Conservation (phyloP, 1,140 invertebrate genomes). For the Panulirus ornatus region DNA sequence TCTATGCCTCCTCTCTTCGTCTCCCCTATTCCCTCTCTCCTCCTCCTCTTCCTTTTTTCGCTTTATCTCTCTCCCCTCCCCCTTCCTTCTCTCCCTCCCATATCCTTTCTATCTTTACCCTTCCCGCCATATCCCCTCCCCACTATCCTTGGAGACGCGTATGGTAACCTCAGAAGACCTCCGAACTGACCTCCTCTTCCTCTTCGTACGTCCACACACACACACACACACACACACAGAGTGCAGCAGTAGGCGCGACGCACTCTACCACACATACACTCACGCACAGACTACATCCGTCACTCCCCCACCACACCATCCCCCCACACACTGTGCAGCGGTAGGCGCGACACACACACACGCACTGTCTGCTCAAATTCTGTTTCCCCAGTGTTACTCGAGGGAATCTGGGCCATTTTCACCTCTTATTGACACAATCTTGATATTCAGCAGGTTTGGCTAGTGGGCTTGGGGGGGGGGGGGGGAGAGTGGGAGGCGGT, state of each 20-base stretch:
- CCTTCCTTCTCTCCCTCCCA: no score
- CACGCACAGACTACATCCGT: background rate
- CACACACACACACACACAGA: background rate
- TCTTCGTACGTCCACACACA: background rate
- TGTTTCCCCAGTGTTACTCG: background rate
- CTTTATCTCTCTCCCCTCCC: background rate
- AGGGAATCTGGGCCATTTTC: background rate
- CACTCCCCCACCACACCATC: background rate
- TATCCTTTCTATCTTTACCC: background rate
- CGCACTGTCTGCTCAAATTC: no score
- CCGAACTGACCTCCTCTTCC: no score
- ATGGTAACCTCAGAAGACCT: no score
- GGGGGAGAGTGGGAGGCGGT: background rate
- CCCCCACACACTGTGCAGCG: constrained; percentile 26
- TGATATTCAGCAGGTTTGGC: background rate
- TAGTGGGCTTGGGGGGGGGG: background rate
- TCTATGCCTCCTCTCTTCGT: background rate
- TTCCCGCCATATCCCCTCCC: background rate
- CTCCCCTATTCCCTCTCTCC: background rate
- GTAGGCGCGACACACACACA: constrained; percentile 4
- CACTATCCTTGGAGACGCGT: no score
- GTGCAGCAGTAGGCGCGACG: no score
- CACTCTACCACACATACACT: background rate
- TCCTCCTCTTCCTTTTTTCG: background rate
- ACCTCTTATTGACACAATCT: background rate